phyloP scores from a whole-genome alignment of 2,113 vertebrate genomes.

The Hiodon tergisus region DNA sequence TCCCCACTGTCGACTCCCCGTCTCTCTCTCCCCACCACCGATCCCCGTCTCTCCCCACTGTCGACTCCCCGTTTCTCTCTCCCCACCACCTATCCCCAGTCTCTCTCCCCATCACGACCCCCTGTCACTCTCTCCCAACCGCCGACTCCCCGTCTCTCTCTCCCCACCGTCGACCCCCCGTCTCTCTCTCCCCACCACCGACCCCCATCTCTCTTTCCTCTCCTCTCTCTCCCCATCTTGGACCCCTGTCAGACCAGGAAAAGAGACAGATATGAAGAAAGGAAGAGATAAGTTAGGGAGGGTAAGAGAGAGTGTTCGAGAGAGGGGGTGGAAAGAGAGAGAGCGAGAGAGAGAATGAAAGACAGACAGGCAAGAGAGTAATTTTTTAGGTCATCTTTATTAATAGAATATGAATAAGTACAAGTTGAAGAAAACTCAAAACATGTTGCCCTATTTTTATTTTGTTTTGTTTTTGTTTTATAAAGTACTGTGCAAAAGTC shows the following conservation, averaged over 20 bases:
- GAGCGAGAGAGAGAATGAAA: no score
- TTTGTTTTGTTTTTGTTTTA: no score
- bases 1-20: no score
- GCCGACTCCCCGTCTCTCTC: not conserved
- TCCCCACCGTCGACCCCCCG: not conserved
- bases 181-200: not conserved
- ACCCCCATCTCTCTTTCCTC: not conserved
- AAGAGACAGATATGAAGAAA: not conserved
- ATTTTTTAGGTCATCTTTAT: no score
- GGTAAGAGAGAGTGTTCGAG: not conserved
- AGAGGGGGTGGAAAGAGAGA: not conserved
- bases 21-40: not conserved
- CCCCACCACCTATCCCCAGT: not conserved
- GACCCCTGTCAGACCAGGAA: not conserved
- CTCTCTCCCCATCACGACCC: not conserved
- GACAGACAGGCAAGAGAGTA: not conserved
- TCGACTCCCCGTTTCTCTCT: not conserved
- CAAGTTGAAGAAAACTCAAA: no score
- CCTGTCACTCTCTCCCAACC: not conserved
- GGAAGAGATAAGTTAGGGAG: not conserved
- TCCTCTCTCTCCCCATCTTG: not conserved
- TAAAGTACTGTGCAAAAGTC: no score
- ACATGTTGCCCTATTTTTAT: no score
- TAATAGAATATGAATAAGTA: no score
- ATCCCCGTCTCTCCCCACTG: not conserved